Evolutionary conservation across 2,113 vertebrate species (phyloP).

Genomic region (Sporophila hypoxantha): DNA sequence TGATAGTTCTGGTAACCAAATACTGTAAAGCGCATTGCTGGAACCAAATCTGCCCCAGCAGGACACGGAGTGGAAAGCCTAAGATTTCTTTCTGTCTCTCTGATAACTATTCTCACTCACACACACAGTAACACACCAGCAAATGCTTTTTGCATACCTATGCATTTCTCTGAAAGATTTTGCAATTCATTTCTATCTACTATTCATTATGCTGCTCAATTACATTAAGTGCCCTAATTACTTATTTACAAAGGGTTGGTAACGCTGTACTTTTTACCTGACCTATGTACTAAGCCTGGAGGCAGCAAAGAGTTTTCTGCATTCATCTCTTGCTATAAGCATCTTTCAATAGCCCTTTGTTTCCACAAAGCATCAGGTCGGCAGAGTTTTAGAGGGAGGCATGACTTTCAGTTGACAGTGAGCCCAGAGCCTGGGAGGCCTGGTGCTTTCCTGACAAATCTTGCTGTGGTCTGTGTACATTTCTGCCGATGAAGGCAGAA

Average conservation of each 20-base stretch:
- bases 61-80: background rate
- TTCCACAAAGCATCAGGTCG: background rate
- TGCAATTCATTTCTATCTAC: slow-evolving; percentile 1
- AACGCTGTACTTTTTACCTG: background rate
- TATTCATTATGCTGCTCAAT: slow-evolving; percentile 61
- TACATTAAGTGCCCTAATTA: slow-evolving; percentile 44
- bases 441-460: background rate
- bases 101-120: background rate
- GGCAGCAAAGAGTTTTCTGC: background rate
- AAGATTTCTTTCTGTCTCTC: slow-evolving; percentile 13
- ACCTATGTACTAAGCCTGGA: background rate
- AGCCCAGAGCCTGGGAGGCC: background rate
- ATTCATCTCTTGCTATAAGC: background rate
- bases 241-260: slow-evolving; percentile 56
- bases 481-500: background rate
- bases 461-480: fast-evolving
- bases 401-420: background rate
- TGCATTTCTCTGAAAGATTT: slow-evolving; percentile 19
- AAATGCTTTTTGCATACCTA: background rate
- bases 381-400: background rate
- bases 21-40: slow-evolving; percentile 34
- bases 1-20: slow-evolving; percentile 31
- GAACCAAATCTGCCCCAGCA: slow-evolving; percentile 13
- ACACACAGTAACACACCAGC: background rate
- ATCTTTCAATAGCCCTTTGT: background rate